A percentile compares a stretch with the other conserved stretches of the same genome.
phyloP scores from a whole-genome alignment of 2,888 invertebrate species.

The Scaptomyza parva region DNA sequence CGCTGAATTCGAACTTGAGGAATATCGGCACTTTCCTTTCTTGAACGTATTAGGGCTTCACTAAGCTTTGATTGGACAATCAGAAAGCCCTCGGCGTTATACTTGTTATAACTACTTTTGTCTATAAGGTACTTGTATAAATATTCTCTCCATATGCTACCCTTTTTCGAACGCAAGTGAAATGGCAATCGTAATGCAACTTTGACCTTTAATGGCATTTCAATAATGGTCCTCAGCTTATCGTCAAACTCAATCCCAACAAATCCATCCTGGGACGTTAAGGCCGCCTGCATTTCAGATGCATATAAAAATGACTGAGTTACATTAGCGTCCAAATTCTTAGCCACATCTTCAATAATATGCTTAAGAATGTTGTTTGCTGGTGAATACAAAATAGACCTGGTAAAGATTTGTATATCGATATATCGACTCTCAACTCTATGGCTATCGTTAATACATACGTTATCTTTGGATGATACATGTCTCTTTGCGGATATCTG shows the following conservation, averaged over 20 bases:
- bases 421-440: not conserved
- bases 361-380: constrained; percentile 11
- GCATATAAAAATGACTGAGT: constrained; percentile 11
- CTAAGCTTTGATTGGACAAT: constrained; percentile 33
- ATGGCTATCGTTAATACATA: constrained; percentile 22
- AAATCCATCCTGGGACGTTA: constrained; percentile 12
- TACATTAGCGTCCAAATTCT: not conserved
- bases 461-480: constrained; percentile 1
- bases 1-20: constrained; percentile 29
- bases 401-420: constrained; percentile 6
- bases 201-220: constrained; percentile 24
- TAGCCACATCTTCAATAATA: not conserved
- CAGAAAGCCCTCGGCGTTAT: constrained; percentile 46
- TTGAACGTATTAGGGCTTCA: constrained; percentile 26
- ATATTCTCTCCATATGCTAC: constrained; percentile 7
- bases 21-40: not conserved
- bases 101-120: not conserved
- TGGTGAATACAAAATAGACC: constrained; percentile 44
- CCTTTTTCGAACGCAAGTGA: not conserved
- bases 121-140: not conserved
- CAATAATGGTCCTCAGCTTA: constrained; percentile 1
- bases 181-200: constrained; percentile 52
- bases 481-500: not conserved
- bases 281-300: constrained; percentile 1
- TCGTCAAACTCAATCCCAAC: constrained; percentile 60